Percentiles rank a stretch among this genome's conserved stretches.
phyloP scores from a whole-genome alignment of 92 coral and sea anemone species.

The Epizoanthus fatuus region DNA sequence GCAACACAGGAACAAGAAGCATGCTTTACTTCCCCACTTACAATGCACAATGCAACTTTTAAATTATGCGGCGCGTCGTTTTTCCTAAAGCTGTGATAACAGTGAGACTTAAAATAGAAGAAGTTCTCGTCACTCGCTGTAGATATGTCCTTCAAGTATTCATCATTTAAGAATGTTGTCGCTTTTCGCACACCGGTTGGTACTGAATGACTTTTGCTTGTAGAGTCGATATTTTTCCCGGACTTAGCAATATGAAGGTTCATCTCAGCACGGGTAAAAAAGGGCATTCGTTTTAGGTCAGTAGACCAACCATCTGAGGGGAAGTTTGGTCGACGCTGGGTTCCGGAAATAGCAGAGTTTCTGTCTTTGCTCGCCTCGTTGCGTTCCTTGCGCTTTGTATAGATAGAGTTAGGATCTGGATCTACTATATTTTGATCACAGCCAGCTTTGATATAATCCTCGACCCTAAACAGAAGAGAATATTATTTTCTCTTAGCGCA shows the following conservation, averaged over 20 bases:
- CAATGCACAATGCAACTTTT: conserved; percentile 32
- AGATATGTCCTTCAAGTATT: conserved; percentile 59
- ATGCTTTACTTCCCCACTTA: conserved; percentile 50
- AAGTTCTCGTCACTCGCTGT: conserved; percentile 51
- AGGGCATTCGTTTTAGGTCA: conserved; percentile 63
- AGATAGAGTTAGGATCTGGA: conserved; percentile 56
- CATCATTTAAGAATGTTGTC: conserved; percentile 62
- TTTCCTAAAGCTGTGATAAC: conserved; percentile 44
- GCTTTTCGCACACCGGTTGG: conserved; percentile 78
- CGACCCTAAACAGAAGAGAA: conserved; percentile 58
- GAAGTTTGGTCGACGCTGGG: conserved; percentile 19
- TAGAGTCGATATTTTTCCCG: conserved; percentile 60
- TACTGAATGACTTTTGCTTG: conserved; percentile 42
- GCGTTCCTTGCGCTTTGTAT: conserved; percentile 58
- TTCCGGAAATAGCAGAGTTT: conserved; percentile 40
- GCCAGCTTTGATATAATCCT: conserved; percentile 58
- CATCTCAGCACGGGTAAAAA: conserved; percentile 73
- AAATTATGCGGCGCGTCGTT: conserved; percentile 63
- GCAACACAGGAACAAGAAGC: conserved; percentile 52
- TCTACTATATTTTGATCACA: conserved; percentile 60
- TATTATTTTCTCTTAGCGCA: conserved; percentile 13
- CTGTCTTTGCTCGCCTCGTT: conserved; percentile 49
- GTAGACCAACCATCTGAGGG: conserved; percentile 77
- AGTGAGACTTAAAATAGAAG: conserved; percentile 30
- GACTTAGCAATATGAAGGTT: conserved; percentile 65